Evolutionary conservation across 2,888 invertebrate genomes (phyloP).

Genomic region (Dinocampus coccinellae): DNA sequence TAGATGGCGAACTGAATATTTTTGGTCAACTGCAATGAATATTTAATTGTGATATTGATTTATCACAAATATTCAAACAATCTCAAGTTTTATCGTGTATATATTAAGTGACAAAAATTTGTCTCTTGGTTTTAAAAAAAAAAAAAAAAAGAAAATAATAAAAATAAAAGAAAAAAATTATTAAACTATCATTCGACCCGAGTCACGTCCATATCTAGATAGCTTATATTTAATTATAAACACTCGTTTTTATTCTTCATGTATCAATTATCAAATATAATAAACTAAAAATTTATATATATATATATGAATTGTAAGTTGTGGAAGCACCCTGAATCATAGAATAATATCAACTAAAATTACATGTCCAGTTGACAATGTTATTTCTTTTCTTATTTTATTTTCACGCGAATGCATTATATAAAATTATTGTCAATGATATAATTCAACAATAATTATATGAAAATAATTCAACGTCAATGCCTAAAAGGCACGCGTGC

Average conservation of each 20-base stretch:
- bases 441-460: slow-evolving; percentile 7
- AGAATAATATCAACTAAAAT: slow-evolving; percentile 37
- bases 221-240: slow-evolving; percentile 47
- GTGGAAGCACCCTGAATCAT: slow-evolving; percentile 68
- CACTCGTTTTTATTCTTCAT: no score
- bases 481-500: slow-evolving; percentile 28
- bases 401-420: not conserved
- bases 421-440: slow-evolving; percentile 1
- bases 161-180: not conserved
- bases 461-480: slow-evolving; percentile 2
- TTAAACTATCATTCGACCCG: slow-evolving; percentile 53
- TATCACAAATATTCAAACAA: not conserved
- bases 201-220: slow-evolving; percentile 57
- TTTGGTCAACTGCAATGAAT: not conserved
- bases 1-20: not conserved
- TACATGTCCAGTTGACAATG: not conserved
- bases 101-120: not conserved
- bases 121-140: not conserved
- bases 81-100: not conserved
- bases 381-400: no score
- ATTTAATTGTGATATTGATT: not conserved
- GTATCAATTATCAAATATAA: not conserved
- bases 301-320: slow-evolving; percentile 48
- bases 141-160: not conserved
- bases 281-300: slow-evolving; percentile 1